Evolutionary conservation across 2,888 invertebrate species (phyloP).

Genomic region (Keiferia lycopersicella): DNA sequence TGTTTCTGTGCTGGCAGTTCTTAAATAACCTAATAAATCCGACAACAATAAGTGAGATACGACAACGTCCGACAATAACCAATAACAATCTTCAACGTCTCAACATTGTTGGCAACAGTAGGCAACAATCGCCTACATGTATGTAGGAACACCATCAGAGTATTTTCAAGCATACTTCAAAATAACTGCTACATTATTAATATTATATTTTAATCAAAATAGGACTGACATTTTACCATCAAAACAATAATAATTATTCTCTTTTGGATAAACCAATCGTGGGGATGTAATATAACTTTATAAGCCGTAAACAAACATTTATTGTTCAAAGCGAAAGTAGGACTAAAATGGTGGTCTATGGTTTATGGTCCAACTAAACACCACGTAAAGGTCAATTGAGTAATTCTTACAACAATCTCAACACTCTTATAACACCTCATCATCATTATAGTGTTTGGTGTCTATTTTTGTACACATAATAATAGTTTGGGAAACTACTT

Average conservation of each 20-base stretch:
- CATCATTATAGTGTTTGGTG: background rate
- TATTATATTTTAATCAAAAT: no score
- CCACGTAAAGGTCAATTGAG: constrained; percentile 7
- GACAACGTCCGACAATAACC: no score
- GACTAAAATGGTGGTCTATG: background rate
- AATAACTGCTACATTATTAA: no score
- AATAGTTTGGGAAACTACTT: constrained; percentile 23
- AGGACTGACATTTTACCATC: no score
- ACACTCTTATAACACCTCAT: background rate
- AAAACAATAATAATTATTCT: background rate
- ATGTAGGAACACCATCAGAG: no score
- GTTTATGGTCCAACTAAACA: background rate
- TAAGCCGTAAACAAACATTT: background rate
- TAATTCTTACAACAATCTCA: constrained; percentile 1
- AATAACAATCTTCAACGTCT: no score
- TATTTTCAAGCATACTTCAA: no score
- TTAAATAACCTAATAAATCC: no score
- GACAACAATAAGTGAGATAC: no score
- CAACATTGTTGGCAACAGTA: no score
- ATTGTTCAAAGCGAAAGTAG: background rate
- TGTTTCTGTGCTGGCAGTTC: no score
- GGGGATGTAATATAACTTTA: background rate
- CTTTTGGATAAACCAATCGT: background rate
- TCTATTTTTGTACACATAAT: constrained; percentile 9
- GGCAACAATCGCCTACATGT: no score